phyloP scores from a whole-genome alignment of 2,888 invertebrate genomes.

The Cheilosia vulpina region DNA sequence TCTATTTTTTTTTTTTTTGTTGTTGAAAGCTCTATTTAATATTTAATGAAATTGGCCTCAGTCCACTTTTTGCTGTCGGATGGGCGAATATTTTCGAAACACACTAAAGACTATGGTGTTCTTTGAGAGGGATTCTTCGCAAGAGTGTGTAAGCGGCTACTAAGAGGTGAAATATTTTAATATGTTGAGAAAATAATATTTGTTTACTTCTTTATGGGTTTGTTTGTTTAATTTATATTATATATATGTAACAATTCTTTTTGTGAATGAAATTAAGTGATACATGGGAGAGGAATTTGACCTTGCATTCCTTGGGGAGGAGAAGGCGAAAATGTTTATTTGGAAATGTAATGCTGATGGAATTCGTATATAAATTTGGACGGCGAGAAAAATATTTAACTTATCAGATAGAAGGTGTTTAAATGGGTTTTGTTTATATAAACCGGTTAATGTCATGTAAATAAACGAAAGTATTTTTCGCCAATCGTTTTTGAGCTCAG shows the following conservation, averaged over 20 bases:
- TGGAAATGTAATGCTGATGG: not conserved
- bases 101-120: not conserved
- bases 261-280: slow-evolving; percentile 56
- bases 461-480: no score
- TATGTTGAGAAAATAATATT: slow-evolving; percentile 9
- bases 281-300: slow-evolving; percentile 41
- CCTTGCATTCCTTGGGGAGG: slow-evolving; percentile 32
- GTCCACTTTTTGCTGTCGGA: slow-evolving; percentile 21
- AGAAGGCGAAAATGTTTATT: slow-evolving; percentile 15
- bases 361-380: not conserved
- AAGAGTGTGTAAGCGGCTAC: not conserved
- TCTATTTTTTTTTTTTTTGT: no score
- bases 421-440: no score
- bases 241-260: slow-evolving; percentile 14
- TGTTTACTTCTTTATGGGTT: slow-evolving; percentile 19
- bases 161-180: slow-evolving; percentile 19
- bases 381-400: not conserved
- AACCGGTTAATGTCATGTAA: no score
- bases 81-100: not conserved
- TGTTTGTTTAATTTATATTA: slow-evolving; percentile 13
- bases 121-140: not conserved
- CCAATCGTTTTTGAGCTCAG: no score
- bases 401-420: not conserved
- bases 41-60: slow-evolving; percentile 36
- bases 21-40: slow-evolving; percentile 4